Percentiles rank a stretch among this genome's conserved stretches.
These are phyloP conservation scores for Macaca mulatta DNA, from an alignment of 2,113 vertebrate species.

Conservation along the genomic window DNA sequence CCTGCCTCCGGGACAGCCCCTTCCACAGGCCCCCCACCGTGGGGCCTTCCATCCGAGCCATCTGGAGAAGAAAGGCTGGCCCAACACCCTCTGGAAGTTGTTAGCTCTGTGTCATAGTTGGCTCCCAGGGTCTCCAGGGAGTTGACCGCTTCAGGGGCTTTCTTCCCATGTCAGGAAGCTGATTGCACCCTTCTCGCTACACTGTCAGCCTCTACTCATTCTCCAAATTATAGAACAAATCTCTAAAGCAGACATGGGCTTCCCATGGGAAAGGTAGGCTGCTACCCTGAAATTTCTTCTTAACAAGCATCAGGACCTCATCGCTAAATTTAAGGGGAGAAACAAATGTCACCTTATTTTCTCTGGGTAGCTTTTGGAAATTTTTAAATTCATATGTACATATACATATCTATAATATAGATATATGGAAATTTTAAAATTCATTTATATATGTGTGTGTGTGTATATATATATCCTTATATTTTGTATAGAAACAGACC, in stretches of 20 bases:
- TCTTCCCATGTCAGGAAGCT: slow-evolving; percentile 51
- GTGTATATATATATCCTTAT: too few species aligned
- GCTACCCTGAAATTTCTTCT: neutral
- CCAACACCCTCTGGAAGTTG: slow-evolving; percentile 64
- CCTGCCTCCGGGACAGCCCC: slow-evolving; percentile 33
- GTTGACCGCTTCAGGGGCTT: slow-evolving; percentile 21
- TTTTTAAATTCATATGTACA: neutral
- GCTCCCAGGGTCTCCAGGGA: neutral
- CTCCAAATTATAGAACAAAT: slow-evolving; percentile 58
- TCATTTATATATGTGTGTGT: too few species aligned
- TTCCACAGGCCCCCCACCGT: neutral
- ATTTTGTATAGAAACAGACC: neutral
- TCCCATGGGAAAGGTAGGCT: slow-evolving; percentile 12
- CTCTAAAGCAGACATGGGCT: slow-evolving; percentile 1
- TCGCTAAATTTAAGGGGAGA: neutral
- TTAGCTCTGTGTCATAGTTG: slow-evolving; percentile 65
- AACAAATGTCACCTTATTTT: neutral
- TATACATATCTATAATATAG: too few species aligned
- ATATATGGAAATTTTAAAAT: too few species aligned
- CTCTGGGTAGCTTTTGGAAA: slow-evolving; percentile 22
- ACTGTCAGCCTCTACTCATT: slow-evolving; percentile 31
- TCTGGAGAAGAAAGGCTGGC: slow-evolving; percentile 58
- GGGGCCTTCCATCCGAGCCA: slow-evolving; percentile 42
- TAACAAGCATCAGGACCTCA: neutral
- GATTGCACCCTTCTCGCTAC: slow-evolving; percentile 35